Base-by-base conservation (phyloP, 1,140 invertebrate genomes). In the Heliconius himera region DNA sequence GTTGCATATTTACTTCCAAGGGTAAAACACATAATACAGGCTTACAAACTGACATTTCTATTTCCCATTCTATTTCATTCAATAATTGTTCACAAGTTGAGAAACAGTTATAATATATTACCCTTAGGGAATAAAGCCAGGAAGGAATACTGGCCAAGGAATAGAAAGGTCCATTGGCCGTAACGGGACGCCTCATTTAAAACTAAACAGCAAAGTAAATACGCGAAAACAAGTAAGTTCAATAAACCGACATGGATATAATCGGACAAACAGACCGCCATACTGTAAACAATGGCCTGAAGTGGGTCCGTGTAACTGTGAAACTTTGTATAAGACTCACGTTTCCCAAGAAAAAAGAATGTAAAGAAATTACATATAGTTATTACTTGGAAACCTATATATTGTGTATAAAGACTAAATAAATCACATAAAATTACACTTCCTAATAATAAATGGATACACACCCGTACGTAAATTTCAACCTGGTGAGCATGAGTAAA, bases 171-270 rank as follows among this genome's bases (percentile, higher is more conserved):
- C 18, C 70, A 72, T 41, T 72, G 70, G 70, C 70, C 70, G 70
- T 72, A 72, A 72, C 70, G 70, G 70, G 33, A 72, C 70, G 70
- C 70, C 70, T 72, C 70, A 72, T 72, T 72, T 72, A 72, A 72
- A 72, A 72, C 70, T 77, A 72, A 77, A 77, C 76, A 54, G 70
- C 70, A 29, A 72, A 33, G 66, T 71, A 51, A 54, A 72, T 72
- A 72, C 70, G 70, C 36, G 66, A 77, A 77, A 72, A 46, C 70
- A 72, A 77, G 70, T 70, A 77, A 77, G 66, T 72, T 72, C 70
- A 77, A 72, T 72, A 77, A 72, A 72, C 70, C 76, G 72, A 41
- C 41, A 46, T 41, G 72, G 72, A 36, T 73, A 73, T 46, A 73
- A 22, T 73, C 72, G 36, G 38, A 73, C 72, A 73, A 73, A 73